Evolutionary conservation across 2,888 invertebrate genomes (phyloP).

Genomic region (Boloria euphrosyne): DNA sequence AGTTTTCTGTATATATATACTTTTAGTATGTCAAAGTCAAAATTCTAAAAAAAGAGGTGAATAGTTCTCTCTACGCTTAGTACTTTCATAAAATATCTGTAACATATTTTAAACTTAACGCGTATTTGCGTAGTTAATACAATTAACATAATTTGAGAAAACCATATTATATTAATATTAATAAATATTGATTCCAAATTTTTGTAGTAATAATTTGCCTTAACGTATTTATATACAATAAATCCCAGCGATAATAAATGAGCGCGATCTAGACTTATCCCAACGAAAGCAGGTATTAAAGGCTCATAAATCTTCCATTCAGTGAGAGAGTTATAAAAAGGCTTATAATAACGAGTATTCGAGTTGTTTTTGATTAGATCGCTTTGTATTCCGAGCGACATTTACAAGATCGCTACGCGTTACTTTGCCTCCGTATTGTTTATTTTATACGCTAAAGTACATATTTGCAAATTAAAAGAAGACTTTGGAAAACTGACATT

Average conservation of each 20-base stretch:
- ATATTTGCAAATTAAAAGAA: background rate
- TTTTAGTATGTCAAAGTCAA: too few relatives aligned
- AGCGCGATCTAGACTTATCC: conserved; percentile 28
- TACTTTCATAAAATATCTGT: too few relatives aligned
- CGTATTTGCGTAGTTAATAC: too few relatives aligned
- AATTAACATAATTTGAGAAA: too few relatives aligned
- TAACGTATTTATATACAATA: conserved; percentile 2
- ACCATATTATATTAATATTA: too few relatives aligned
- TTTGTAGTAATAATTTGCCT: too few relatives aligned
- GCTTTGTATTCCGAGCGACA: conserved; percentile 48
- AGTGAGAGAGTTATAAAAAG: conserved; percentile 44
- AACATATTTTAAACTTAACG: too few relatives aligned
- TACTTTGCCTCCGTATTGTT: background rate
- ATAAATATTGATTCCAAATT: too few relatives aligned
- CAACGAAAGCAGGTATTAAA: conserved; percentile 37
- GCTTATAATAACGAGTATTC: conserved; percentile 48
- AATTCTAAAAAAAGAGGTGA: too few relatives aligned
- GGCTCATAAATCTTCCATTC: conserved; percentile 44
- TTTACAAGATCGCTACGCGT: conserved; percentile 30
- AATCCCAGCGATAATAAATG: conserved; percentile 26
- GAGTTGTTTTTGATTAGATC: conserved; percentile 53
- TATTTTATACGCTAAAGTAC: background rate
- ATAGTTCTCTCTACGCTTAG: too few relatives aligned
- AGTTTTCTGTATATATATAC: too few relatives aligned
- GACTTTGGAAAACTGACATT: background rate